Conservation (phyloP, 2,113 vertebrate genomes). For the Nicator chloris region DNA sequence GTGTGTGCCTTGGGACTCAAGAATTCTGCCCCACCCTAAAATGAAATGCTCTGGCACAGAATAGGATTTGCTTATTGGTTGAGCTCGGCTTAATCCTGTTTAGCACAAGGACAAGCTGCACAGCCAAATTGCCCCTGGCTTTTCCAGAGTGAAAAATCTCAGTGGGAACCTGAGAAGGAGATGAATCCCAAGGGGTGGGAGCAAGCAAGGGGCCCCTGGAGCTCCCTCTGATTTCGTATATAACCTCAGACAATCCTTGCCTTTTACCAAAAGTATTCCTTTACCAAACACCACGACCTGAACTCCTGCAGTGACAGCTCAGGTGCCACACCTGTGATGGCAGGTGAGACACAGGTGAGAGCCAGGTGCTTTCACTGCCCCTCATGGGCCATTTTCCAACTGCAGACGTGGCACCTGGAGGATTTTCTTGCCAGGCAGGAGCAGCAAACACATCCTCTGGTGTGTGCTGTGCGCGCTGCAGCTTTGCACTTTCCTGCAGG, state of each 20-base stretch:
- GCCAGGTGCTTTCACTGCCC: background rate
- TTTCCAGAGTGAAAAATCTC: background rate
- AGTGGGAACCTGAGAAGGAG: too few relatives aligned
- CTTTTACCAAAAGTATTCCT: background rate
- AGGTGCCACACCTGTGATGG: background rate
- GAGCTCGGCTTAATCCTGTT: background rate
- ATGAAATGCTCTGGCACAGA: background rate
- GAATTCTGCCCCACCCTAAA: background rate
- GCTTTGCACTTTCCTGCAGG: background rate
- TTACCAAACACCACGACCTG: background rate
- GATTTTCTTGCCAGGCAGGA: background rate
- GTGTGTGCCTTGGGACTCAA: background rate
- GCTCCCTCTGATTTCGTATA: background rate
- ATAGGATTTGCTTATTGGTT: background rate
- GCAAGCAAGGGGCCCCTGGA: background rate
- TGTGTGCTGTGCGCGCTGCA: background rate
- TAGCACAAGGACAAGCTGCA: background rate
- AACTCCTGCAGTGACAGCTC: background rate
- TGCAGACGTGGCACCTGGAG: accelerated
- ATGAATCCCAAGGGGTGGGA: background rate
- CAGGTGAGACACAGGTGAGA: background rate
- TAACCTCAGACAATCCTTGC: background rate
- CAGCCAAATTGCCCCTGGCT: background rate
- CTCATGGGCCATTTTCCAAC: background rate
- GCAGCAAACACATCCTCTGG: background rate